Conservation (phyloP, 1,140 invertebrate genomes). For the Drosophila prosaltans region DNA sequence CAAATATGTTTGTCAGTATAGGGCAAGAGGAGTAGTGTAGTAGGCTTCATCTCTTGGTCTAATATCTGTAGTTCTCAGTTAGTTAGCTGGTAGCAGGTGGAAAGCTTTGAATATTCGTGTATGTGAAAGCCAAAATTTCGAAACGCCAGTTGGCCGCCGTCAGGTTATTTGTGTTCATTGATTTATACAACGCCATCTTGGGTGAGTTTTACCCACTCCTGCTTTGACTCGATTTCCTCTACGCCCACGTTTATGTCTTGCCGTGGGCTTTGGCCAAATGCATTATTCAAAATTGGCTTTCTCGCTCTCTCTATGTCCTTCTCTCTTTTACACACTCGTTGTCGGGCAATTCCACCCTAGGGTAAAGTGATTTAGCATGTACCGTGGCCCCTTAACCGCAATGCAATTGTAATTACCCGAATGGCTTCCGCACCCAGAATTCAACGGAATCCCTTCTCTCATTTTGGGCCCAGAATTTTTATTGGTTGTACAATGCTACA, state of each 20-base stretch:
- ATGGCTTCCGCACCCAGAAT: slow-evolving; percentile 61
- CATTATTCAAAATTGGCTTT: slow-evolving; percentile 68
- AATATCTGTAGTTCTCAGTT: neutral
- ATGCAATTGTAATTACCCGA: slow-evolving; percentile 80
- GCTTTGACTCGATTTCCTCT: slow-evolving; percentile 1
- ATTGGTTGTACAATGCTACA: slow-evolving; percentile 63
- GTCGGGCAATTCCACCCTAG: slow-evolving; percentile 7
- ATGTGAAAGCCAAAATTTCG: slow-evolving; percentile 34
- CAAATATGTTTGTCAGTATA: neutral
- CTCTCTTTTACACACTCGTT: neutral
- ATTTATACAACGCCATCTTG: slow-evolving; percentile 56
- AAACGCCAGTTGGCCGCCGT: slow-evolving; percentile 51
- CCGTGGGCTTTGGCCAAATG: slow-evolving; percentile 50
- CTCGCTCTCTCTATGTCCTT: neutral
- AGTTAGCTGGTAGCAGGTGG: slow-evolving; percentile 34
- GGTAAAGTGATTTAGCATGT: slow-evolving; percentile 75
- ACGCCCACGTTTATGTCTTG: neutral
- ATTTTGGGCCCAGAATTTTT: slow-evolving; percentile 41
- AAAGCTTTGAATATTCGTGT: slow-evolving; percentile 21
- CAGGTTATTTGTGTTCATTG: slow-evolving; percentile 53
- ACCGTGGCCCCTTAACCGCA: slow-evolving; percentile 72
- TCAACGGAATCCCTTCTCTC: neutral
- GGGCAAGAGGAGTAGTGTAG: neutral
- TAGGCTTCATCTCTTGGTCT: slow-evolving; percentile 5
- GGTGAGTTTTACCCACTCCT: neutral